Conservation (phyloP, 1,140 invertebrate genomes). For the Zaprionus kolodkinae region DNA sequence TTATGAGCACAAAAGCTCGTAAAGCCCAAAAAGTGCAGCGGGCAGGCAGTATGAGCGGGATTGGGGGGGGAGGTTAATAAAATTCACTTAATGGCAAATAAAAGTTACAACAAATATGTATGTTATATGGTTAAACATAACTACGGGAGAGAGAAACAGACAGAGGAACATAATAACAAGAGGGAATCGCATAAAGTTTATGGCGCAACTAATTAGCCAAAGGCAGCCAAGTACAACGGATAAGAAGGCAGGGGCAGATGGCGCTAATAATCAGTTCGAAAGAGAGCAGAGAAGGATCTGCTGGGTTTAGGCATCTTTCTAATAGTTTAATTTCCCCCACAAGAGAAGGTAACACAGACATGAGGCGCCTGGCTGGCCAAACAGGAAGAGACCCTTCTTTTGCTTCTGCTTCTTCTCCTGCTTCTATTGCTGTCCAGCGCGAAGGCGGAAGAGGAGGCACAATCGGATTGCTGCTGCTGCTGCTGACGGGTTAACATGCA, state of each 20-base stretch:
- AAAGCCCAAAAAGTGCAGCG: conserved; percentile 58
- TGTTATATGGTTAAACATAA: conserved; percentile 38
- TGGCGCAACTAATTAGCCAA: conserved; percentile 70
- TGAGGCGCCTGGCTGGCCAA: neutral
- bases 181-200: conserved; percentile 61
- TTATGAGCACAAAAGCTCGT: conserved; percentile 46
- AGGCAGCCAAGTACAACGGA: conserved; percentile 1
- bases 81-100: conserved; percentile 78
- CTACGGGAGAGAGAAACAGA: conserved; percentile 23
- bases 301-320: neutral
- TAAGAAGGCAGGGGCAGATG: neutral
- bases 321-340: neutral
- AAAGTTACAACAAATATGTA: conserved; percentile 62
- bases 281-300: neutral
- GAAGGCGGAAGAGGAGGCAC: conserved; percentile 5
- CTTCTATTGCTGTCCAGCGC: neutral
- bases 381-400: conserved; percentile 10
- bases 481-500: conserved; percentile 53
- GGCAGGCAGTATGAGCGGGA: neutral
- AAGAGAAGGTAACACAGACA: neutral
- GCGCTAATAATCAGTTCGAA: neutral
- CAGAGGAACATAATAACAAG: conserved; percentile 44
- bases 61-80: conserved; percentile 55
- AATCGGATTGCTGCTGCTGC: neutral
- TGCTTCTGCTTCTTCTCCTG: too few relatives aligned